Evolutionary conservation across 2,113 vertebrate species (phyloP), one percentile per base, ranked within the genome.

Genomic region (Platysternon megacephalum): DNA sequence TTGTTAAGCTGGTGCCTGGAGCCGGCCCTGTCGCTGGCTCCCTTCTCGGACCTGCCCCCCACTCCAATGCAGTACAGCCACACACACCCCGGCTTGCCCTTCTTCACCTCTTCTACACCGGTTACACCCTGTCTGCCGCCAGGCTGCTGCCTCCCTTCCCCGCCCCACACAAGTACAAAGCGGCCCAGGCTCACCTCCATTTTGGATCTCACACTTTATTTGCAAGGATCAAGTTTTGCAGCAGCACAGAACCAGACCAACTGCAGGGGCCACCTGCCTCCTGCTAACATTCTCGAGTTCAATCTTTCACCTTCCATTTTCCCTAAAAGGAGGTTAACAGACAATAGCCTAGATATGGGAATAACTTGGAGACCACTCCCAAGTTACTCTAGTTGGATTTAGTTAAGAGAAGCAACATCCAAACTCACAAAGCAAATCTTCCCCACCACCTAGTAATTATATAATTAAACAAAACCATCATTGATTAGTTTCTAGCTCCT

Each of bases 201-300:
- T 28, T 26, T 2, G 24, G 22, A 29, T 39, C 44, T 78, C 79
- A 82, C 11, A 0, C 21, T 96, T 96, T 94, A 96, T 94, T 93
- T 16, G 51, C 48, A 91, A 21, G 52, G 5, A 56, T 28, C 1
- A 2, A 2, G 39, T 49, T 89, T 42, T 8, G 35, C 53, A 29
- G 53, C 79, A 1, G 3, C 39, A 35, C 11, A 0, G 61, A 88
- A 80, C 44, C n/a, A n/a, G 24, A 44, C 39, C 13, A 2, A 4
- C 3, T 9, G 3, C 86, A 17, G 5, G 4, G 2, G 11, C 13
- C 74, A 32, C 35, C 65, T 11, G 65, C 9, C n/a, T 21, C 35
- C 61, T n/a, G 14, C 61, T 35, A 9, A 8, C 35, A 65, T 7
- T 17, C 61, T 3, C 35, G 3, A 8, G 65, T n/a, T 10, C 8